Percentiles rank a stretch among this genome's conserved stretches.
Conservation (phyloP, 2,888 invertebrate species). For the Clusia tigrina region DNA sequence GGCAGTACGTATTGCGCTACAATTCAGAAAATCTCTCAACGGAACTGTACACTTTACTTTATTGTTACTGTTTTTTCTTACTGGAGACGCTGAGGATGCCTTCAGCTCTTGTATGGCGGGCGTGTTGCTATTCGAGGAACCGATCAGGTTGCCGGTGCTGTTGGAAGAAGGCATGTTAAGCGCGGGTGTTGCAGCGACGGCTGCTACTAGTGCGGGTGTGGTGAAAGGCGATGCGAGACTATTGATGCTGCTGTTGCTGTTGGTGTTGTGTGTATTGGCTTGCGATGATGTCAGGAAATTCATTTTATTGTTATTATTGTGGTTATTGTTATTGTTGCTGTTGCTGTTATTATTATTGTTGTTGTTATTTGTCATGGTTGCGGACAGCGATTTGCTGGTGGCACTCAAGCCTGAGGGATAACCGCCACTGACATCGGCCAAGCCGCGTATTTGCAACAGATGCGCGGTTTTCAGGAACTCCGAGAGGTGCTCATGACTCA, state of each 20-base stretch:
- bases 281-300: conserved; percentile 49
- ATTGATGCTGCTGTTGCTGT: conserved; percentile 26
- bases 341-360: conserved; percentile 45
- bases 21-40: conserved; percentile 37
- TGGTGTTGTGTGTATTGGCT: conserved; percentile 38
- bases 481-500: conserved; percentile 85
- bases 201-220: conserved; percentile 45
- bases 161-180: conserved; percentile 30
- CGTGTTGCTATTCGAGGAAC: conserved; percentile 37
- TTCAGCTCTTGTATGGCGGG: conserved; percentile 64
- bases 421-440: conserved; percentile 78
- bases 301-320: conserved; percentile 42
- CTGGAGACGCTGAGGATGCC: conserved; percentile 63
- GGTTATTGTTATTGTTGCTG: conserved; percentile 39
- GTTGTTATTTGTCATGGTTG: conserved; percentile 45
- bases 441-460: conserved; percentile 84
- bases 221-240: conserved; percentile 41
- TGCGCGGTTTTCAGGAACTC: conserved; percentile 88
- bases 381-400: conserved; percentile 45
- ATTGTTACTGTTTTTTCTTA: conserved; percentile 59
- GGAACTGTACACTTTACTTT: conserved; percentile 61
- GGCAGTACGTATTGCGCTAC: conserved; percentile 32
- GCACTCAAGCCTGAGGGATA: conserved; percentile 35
- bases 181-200: conserved; percentile 36
- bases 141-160: conserved; percentile 32